A percentile compares a stretch with the other conserved stretches of the same genome.
Conservation (phyloP, 1,140 invertebrate species). For the Battus philenor region DNA sequence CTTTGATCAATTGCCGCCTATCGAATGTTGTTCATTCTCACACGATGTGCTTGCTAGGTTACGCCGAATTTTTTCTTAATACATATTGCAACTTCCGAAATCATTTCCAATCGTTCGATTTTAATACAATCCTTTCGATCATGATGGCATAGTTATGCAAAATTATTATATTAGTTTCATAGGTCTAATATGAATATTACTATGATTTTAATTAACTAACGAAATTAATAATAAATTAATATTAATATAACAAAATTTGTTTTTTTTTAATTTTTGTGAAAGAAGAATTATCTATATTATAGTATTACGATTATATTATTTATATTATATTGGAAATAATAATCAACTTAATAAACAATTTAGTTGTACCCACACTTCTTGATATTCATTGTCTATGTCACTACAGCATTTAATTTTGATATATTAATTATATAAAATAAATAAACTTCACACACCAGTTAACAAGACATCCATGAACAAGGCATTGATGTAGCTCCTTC, state of each 20-base stretch:
- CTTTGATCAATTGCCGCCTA: slow-evolving; percentile 57
- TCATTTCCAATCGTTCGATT: no score
- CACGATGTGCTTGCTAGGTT: slow-evolving; percentile 52
- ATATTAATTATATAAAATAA: background rate
- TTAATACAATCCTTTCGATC: no score
- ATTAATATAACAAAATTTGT: no score
- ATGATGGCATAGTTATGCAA: no score
- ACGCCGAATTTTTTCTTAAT: slow-evolving; percentile 37
- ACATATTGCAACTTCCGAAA: slow-evolving; percentile 54
- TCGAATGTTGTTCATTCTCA: slow-evolving; percentile 62
- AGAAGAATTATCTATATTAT: no score
- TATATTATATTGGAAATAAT: background rate
- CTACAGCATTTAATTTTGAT: background rate
- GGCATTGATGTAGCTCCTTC: slow-evolving; percentile 66
- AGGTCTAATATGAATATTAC: no score
- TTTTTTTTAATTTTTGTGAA: no score
- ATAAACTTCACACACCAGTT: slow-evolving; percentile 59
- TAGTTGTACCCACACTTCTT: slow-evolving; percentile 7
- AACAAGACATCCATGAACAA: slow-evolving; percentile 75
- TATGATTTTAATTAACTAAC: no score
- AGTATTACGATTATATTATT: background rate
- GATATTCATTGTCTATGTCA: background rate
- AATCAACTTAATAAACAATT: background rate
- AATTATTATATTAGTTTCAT: no score
- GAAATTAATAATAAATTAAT: no score